phyloP scores from a whole-genome alignment of 2,113 vertebrate species.

The Ptilorrhoa leucosticta region DNA sequence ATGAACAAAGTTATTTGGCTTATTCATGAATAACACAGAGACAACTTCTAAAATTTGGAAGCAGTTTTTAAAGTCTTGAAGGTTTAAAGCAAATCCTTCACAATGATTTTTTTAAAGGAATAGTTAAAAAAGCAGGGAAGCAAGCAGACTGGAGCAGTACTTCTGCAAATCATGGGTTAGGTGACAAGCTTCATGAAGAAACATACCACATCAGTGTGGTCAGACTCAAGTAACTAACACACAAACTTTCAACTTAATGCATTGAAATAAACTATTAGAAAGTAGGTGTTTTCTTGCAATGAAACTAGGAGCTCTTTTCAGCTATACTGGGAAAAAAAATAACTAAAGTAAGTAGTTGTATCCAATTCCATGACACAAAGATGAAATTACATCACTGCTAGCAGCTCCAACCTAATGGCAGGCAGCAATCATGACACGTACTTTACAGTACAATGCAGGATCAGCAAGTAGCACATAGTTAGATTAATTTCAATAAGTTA shows the following conservation, averaged over 20 bases:
- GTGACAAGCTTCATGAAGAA: neutral
- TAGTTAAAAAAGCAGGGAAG: neutral
- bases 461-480: conserved; percentile 37
- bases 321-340: neutral
- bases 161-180: neutral
- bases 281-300: neutral
- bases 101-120: neutral
- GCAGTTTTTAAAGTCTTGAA: neutral
- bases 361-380: neutral
- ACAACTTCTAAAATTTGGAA: neutral
- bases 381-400: conserved; percentile 52
- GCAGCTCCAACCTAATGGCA: neutral
- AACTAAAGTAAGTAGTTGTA: conserved; percentile 51
- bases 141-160: neutral
- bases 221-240: neutral
- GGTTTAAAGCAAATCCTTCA: neutral
- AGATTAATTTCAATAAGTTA: conserved; percentile 49
- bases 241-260: neutral
- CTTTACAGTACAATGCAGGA: neutral
- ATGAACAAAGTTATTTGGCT: neutral
- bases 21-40: neutral
- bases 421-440: neutral
- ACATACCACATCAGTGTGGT: neutral
- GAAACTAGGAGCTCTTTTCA: neutral
- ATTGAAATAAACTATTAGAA: conserved; percentile 10